Evolutionary conservation across 2,888 invertebrate species (phyloP).

Genomic region (Cryptophagus acutangulus): DNA sequence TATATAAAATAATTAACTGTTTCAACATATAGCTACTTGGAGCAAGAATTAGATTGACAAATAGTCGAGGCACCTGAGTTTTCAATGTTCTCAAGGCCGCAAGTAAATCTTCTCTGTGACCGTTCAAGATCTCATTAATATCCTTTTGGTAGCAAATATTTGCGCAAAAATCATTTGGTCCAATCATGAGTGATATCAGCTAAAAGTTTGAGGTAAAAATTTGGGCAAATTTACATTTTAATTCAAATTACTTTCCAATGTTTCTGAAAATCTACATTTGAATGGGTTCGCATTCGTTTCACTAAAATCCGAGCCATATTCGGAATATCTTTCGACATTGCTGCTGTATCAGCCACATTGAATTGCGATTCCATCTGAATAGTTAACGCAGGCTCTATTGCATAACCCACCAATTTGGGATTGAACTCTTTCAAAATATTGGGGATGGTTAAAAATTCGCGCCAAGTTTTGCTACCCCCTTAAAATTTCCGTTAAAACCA

Average conservation of each 20-base stretch:
- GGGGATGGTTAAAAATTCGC: conserved; percentile 49
- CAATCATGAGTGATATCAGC: conserved; percentile 12
- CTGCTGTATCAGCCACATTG: conserved; percentile 54
- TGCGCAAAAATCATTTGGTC: conserved; percentile 12
- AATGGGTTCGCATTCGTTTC: conserved; percentile 49
- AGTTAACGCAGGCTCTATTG: conserved; percentile 49
- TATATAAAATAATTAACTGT: not conserved
- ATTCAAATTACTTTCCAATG: conserved; percentile 53
- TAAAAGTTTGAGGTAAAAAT: conserved; percentile 7
- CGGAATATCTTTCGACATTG: conserved; percentile 53
- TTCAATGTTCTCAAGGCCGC: conserved; percentile 9
- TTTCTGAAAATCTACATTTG: conserved; percentile 49
- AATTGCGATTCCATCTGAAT: conserved; percentile 45
- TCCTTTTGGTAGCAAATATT: conserved; percentile 9
- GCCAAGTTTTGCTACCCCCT: conserved; percentile 51
- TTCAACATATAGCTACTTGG: conserved; percentile 12
- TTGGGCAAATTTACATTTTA: too few relatives aligned
- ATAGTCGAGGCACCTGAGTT: conserved; percentile 8
- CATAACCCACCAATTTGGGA: conserved; percentile 55
- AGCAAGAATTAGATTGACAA: conserved; percentile 9
- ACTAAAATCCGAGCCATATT: conserved; percentile 52
- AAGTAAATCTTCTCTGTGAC: conserved; percentile 11
- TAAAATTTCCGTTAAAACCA: too few relatives aligned
- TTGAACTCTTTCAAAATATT: conserved; percentile 59
- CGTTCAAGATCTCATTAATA: conserved; percentile 4